Conservation (phyloP, 2,113 vertebrate genomes). For the Hymenochirus boettgeri region DNA sequence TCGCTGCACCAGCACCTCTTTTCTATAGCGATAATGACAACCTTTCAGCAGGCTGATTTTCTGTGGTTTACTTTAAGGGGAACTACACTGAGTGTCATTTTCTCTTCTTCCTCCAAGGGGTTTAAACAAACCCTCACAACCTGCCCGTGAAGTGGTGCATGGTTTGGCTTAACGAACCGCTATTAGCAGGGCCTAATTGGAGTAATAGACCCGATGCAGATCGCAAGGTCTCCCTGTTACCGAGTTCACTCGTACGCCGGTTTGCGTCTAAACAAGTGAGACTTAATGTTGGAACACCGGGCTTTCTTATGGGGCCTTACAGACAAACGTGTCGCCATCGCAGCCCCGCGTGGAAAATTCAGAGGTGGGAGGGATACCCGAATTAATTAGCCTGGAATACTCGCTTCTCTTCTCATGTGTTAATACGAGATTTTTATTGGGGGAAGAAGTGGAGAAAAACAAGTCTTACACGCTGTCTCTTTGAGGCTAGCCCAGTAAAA, state of each 20-base stretch:
- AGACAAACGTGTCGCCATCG: slow-evolving; percentile 70
- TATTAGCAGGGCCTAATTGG: slow-evolving; percentile 60
- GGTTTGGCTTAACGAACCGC: slow-evolving; percentile 59
- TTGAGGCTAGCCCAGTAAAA: slow-evolving; percentile 59
- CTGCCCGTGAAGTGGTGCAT: slow-evolving; percentile 51
- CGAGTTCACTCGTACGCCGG: too few species aligned
- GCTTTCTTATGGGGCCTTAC: slow-evolving; percentile 55
- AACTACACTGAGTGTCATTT: too few species aligned
- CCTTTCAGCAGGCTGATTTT: too few species aligned
- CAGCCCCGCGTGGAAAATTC: slow-evolving; percentile 76
- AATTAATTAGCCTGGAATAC: slow-evolving; percentile 59
- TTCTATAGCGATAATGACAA: too few species aligned
- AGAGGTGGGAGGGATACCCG: slow-evolving; percentile 64
- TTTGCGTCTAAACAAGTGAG: slow-evolving; percentile 51
- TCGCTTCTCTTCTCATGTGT: slow-evolving; percentile 55
- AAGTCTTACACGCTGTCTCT: slow-evolving; percentile 51
- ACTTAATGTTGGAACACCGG: slow-evolving; percentile 49
- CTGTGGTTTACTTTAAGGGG: too few species aligned
- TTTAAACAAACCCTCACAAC: neutral
- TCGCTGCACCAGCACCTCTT: too few species aligned
- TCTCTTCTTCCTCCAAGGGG: too few species aligned
- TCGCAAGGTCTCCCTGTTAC: slow-evolving; percentile 48
- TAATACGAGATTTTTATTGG: slow-evolving; percentile 58
- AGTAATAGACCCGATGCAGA: slow-evolving; percentile 57
- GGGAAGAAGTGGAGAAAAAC: slow-evolving; percentile 54